Percentiles rank a stretch among this genome's conserved stretches.
These are phyloP conservation scores for Heliocidaris tuberculata DNA, from an alignment of 35 echinoderm and acorn worm genomes.

Conservation along the genomic window DNA sequence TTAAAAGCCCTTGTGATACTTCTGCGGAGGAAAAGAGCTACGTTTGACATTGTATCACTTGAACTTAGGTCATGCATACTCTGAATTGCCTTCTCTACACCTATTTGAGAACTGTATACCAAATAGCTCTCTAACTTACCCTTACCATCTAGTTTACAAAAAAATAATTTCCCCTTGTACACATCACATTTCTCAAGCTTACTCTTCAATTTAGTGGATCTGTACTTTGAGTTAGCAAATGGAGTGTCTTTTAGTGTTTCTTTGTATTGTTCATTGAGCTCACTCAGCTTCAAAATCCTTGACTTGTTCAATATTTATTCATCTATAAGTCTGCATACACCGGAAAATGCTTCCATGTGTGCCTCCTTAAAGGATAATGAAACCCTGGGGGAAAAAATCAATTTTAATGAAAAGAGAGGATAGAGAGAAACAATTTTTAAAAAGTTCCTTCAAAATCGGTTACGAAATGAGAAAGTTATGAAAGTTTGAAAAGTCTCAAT, in stretches of 20 bases:
- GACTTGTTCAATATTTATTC: slow-evolving; percentile 22
- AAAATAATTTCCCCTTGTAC: not conserved
- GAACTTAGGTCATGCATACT: slow-evolving; percentile 33
- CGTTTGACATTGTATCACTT: not conserved
- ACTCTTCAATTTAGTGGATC: slow-evolving; percentile 56
- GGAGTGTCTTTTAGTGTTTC: slow-evolving; percentile 55
- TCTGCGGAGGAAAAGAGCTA: slow-evolving; percentile 36
- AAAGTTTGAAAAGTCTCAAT: no score
- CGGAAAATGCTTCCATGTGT: slow-evolving; percentile 32
- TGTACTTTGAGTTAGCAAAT: slow-evolving; percentile 60
- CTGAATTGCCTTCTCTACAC: slow-evolving; percentile 27
- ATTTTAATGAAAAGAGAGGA: no score
- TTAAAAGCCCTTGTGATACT: slow-evolving; percentile 42
- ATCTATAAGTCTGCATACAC: slow-evolving; percentile 41
- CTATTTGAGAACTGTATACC: slow-evolving; percentile 23
- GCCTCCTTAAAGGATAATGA: no score
- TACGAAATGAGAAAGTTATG: no score
- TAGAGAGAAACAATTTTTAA: no score
- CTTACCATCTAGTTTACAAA: slow-evolving; percentile 45
- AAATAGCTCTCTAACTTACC: slow-evolving; percentile 25
- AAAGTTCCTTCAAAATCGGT: no score
- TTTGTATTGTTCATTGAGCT: slow-evolving; percentile 36
- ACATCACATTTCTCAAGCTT: slow-evolving; percentile 52
- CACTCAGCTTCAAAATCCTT: slow-evolving; percentile 21
- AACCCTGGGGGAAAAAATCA: no score